These are phyloP conservation scores for Scopus umbretta DNA, from an alignment of 2,113 vertebrate species.

Conservation along the genomic window DNA sequence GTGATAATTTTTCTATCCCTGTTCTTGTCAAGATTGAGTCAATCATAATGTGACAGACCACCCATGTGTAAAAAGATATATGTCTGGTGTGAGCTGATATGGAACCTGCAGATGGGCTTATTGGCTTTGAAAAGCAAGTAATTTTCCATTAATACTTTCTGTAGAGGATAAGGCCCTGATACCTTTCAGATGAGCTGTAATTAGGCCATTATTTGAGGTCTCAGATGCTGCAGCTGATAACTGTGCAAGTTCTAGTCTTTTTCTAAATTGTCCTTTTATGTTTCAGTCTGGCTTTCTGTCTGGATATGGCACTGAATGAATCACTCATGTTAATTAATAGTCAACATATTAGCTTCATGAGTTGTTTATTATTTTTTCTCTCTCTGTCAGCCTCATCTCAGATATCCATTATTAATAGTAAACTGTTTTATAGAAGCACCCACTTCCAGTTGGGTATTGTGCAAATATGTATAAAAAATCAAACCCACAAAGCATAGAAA, in stretches of 20 bases:
- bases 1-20: conserved; percentile 21
- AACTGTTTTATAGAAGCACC: background rate
- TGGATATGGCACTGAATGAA: background rate
- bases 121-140: conserved; percentile 7
- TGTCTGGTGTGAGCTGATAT: conserved; percentile 15
- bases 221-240: conserved; percentile 6
- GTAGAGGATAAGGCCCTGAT: background rate
- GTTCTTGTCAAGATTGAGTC: conserved; percentile 47
- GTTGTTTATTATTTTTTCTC: conserved; percentile 1
- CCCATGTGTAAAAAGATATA: conserved; percentile 5
- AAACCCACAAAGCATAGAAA: background rate
- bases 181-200: conserved; percentile 13
- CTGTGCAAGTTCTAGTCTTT: conserved; percentile 2
- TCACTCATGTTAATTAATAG: conserved; percentile 40
- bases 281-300: conserved; percentile 19
- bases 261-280: conserved; percentile 23
- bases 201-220: conserved; percentile 25
- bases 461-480: background rate
- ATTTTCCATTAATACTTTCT: conserved; percentile 32
- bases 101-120: background rate
- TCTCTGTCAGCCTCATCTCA: background rate
- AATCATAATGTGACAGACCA: conserved; percentile 40
- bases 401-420: background rate
- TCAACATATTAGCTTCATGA: conserved; percentile 30
- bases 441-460: background rate